phyloP scores from a whole-genome alignment of 2,113 vertebrate species.

The Phalacrocorax aristotelis region DNA sequence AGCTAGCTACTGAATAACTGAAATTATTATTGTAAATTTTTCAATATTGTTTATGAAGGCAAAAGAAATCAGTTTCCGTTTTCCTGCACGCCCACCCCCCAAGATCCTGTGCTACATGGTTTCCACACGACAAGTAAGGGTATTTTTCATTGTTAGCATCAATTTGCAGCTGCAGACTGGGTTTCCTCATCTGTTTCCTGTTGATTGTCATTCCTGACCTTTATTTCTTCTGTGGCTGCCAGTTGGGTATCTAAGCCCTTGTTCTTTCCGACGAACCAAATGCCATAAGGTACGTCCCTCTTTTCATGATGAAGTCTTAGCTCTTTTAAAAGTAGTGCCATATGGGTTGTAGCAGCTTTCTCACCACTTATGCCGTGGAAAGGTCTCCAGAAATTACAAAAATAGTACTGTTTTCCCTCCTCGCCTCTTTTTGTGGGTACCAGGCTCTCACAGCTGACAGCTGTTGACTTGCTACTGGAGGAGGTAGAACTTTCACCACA shows the following conservation, averaged over 20 bases:
- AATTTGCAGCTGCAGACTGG: background rate
- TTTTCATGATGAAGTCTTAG: background rate
- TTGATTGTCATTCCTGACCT: background rate
- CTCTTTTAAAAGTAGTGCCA: background rate
- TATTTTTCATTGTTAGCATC: background rate
- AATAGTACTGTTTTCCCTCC: background rate
- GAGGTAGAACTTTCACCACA: background rate
- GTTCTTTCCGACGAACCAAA: background rate
- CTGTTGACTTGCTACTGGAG: background rate
- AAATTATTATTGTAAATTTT: background rate
- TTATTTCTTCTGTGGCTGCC: background rate
- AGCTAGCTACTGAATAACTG: background rate
- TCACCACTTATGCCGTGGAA: background rate
- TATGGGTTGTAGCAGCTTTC: background rate
- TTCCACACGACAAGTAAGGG: background rate
- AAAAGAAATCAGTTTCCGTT: background rate
- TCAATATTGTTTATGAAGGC: background rate
- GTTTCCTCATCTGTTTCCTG: background rate
- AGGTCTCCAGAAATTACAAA: background rate
- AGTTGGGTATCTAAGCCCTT: background rate
- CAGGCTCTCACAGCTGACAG: background rate
- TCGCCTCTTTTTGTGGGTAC: background rate
- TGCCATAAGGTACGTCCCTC: background rate
- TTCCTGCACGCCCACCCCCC: fast-evolving
- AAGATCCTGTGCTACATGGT: background rate